Base-by-base conservation (phyloP, 2,797 vertebrate genomes). In the Semaprochilodus insignis region DNA sequence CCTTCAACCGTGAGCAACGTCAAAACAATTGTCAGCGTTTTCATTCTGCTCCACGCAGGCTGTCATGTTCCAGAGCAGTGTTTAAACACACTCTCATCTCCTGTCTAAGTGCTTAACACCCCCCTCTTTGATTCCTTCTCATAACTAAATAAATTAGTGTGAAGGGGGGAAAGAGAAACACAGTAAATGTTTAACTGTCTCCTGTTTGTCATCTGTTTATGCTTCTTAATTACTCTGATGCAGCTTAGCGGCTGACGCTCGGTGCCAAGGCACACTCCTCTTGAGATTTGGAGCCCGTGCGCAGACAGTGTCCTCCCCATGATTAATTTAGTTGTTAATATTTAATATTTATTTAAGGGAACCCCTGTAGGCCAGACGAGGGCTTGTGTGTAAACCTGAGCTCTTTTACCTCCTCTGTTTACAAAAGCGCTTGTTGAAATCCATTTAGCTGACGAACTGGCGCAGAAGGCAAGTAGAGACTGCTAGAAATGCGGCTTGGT, bases 111-210 rank as follows among this genome's bases (percentile, higher is more conserved):
- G 92, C 90, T 91, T 87, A 92, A 88, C 83, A 80, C 91, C 91
- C 90, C 90, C 92, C 92, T 92, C 93, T 91, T 91, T 89, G 89
- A 92, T 92, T 91, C 86, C 77, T 3, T 85, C 91, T 91, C 90
- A 88, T 88, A 90, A 89, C 89, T 89, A 94, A 93, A 93, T 92
- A 94, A 94, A 94, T 93, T 92, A 93, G 90, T 44, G 60, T 40
- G 27, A 82, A 81, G 74, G 89, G 87, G 87, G 80, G 89, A 90
- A 88, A 91, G 91, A 93, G 92, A 93, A 94, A 91, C 90, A 90
- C 91, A 92, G 93, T 93, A 94, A 94, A 94, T 94, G 91, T 95
- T 95, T 94, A 94, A 94, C 93, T 92, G 91, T 94, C 91, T 93
- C 87, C 82, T 92, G 91, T 95, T 95, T 94, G 93, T 95, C 93